Evolutionary conservation across 2,113 vertebrate species (phyloP).

Genomic region (Gobio gobio): DNA sequence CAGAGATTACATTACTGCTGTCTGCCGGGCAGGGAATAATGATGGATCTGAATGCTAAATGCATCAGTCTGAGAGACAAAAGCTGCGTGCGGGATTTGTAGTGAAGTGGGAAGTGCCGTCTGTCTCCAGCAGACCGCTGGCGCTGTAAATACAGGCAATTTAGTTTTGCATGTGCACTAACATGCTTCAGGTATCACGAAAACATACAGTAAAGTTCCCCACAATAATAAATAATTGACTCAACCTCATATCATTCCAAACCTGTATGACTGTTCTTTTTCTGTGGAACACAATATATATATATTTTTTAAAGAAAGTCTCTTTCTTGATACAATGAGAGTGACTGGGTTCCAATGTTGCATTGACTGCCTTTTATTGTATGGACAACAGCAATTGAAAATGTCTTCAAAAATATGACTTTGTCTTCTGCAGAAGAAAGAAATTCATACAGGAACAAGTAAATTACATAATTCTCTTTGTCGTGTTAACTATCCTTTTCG

Average conservation of each 20-base stretch:
- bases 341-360: too few species aligned
- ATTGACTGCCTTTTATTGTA: neutral
- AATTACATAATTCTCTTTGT: neutral
- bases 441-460: neutral
- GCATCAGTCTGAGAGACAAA: constrained; percentile 50
- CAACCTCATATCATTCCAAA: neutral
- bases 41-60: constrained; percentile 46
- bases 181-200: neutral
- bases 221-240: neutral
- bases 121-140: constrained; percentile 7
- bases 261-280: neutral
- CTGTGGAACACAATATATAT: too few species aligned
- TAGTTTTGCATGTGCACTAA: constrained; percentile 10
- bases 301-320: neutral
- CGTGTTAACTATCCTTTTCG: neutral
- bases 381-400: neutral
- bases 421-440: neutral
- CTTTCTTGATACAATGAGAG: neutral
- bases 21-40: constrained; percentile 41
- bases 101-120: constrained; percentile 22
- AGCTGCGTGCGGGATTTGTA: constrained; percentile 25
- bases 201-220: neutral
- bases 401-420: neutral
- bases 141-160: neutral
- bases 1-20: constrained; percentile 48